Conservation (phyloP, 1,140 invertebrate species). For the Neodiprion virginianus region DNA sequence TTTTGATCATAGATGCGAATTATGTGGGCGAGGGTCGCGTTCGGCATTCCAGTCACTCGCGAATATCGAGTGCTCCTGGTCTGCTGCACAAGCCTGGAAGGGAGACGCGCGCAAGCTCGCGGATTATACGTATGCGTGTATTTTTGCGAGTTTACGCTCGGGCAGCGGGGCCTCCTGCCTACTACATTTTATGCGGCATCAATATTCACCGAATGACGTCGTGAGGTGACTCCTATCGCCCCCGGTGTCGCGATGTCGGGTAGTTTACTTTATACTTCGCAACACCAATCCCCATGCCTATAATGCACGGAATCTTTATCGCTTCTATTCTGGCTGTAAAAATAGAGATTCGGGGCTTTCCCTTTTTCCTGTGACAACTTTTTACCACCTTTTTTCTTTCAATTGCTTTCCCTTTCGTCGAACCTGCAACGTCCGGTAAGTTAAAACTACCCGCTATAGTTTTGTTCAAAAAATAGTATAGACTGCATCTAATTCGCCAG, state of each 20-base stretch:
- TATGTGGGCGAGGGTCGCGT: no score
- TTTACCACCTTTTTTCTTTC: not conserved
- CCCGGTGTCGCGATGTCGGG: slow-evolving; percentile 38
- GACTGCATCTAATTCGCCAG: no score
- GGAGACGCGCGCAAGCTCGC: no score
- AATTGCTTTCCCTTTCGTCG: not conserved
- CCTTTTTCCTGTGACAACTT: not conserved
- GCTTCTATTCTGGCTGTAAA: slow-evolving; percentile 40
- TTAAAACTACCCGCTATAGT: no score
- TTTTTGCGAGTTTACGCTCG: not conserved
- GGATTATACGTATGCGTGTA: not conserved
- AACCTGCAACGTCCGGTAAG: no score
- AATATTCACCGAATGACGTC: slow-evolving; percentile 40
- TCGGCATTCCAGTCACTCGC: no score
- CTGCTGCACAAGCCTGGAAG: no score
- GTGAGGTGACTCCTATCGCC: slow-evolving; percentile 34
- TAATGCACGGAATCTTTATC: slow-evolving; percentile 42
- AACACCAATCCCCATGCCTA: slow-evolving; percentile 37
- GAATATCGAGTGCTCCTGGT: no score
- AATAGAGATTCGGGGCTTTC: slow-evolving; percentile 37
- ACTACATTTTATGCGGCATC: slow-evolving; percentile 34
- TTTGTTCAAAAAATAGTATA: no score
- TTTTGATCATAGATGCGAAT: no score
- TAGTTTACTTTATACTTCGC: slow-evolving; percentile 51
- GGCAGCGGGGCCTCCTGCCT: not conserved